Percentiles rank a stretch among this genome's conserved stretches.
These are phyloP conservation scores for Empidonax traillii DNA, from an alignment of 2,113 vertebrate species.

Conservation along the genomic window DNA sequence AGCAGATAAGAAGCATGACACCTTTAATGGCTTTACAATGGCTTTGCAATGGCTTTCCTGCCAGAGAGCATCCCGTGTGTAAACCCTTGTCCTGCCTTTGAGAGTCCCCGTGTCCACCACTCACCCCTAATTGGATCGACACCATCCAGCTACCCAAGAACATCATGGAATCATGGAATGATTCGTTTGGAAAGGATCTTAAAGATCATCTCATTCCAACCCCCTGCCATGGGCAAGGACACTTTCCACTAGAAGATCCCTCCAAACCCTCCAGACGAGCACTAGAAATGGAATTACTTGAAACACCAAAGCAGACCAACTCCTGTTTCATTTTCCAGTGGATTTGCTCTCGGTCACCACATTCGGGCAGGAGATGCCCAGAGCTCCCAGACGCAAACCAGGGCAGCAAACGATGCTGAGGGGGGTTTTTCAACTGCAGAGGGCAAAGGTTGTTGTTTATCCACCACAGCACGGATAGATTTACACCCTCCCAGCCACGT, in stretches of 20 bases:
- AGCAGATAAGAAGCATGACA: conserved; percentile 33
- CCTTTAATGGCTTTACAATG: not conserved
- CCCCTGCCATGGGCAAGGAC: not conserved
- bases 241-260: not conserved
- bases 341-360: not conserved
- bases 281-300: not conserved
- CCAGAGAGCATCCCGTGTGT: not conserved
- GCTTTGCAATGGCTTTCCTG: not conserved
- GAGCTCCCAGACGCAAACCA: not conserved
- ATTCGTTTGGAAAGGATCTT: not conserved
- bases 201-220: not conserved
- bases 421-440: not conserved
- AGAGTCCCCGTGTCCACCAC: fast-evolving
- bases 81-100: not conserved
- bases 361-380: not conserved
- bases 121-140: not conserved
- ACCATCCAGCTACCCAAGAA: not conserved
- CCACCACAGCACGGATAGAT: not conserved
- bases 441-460: not conserved
- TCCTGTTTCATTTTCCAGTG: not conserved
- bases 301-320: not conserved
- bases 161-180: not conserved
- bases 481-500: not conserved
- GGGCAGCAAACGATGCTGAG: not conserved
- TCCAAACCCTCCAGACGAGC: not conserved